These are phyloP conservation scores for Barypeithes pellucidus DNA, from an alignment of 2,888 invertebrate species.

Conservation along the genomic window DNA sequence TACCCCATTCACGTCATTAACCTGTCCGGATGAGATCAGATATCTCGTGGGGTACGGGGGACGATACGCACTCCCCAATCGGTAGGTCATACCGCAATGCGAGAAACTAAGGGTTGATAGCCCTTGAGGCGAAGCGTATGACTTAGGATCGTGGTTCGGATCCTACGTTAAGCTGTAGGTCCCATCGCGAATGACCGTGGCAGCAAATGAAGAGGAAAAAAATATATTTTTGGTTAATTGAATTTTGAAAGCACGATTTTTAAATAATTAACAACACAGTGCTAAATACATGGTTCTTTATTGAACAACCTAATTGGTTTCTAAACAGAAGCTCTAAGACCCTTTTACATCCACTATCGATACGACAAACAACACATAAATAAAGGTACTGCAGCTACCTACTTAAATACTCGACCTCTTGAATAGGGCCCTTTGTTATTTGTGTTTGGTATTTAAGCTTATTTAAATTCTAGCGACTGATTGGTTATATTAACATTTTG, in stretches of 20 bases:
- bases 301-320: not conserved
- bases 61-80: no score
- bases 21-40: no score
- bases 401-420: not conserved
- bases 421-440: not conserved
- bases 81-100: no score
- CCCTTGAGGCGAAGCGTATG: no score
- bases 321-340: not conserved
- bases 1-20: no score
- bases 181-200: no score
- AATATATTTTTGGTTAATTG: not conserved
- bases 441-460: not conserved
- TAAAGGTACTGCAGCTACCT: not conserved
- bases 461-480: not conserved
- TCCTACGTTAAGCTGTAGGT: no score
- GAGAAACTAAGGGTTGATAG: no score
- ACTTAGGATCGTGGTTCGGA: no score
- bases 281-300: not conserved
- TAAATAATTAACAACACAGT: not conserved
- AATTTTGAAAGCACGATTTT: not conserved
- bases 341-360: not conserved
- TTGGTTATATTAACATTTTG: not conserved
- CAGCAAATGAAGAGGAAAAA: no score
- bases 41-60: no score
- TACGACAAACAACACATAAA: not conserved